These are phyloP conservation scores for Chlorocebus sabaeus DNA, from an alignment of 2,113 vertebrate genomes.

Conservation along the genomic window DNA sequence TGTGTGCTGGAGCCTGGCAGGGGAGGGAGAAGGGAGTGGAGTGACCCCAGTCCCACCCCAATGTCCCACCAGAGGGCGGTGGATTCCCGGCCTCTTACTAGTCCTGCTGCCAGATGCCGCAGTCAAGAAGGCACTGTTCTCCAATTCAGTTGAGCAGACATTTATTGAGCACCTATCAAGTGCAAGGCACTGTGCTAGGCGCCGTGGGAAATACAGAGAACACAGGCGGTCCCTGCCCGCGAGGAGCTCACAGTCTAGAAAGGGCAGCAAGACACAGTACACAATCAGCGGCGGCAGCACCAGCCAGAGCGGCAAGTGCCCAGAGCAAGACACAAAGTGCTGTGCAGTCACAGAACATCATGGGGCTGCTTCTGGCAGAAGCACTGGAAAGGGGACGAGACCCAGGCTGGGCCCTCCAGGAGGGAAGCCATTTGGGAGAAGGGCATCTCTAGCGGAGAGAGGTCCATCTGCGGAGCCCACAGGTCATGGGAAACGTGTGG, in stretches of 20 bases:
- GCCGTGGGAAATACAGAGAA: conserved; percentile 49
- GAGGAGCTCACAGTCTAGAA: conserved; percentile 78
- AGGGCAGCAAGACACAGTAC: conserved; percentile 32
- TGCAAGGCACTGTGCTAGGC: conserved; percentile 69
- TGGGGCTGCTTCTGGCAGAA: background rate
- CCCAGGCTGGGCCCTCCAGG: background rate
- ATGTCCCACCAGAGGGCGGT: background rate
- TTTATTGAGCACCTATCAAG: conserved; percentile 75
- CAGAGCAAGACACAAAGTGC: background rate
- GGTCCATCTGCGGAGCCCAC: background rate
- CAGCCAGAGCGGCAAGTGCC: background rate
- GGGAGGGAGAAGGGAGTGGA: background rate
- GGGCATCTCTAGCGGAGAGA: background rate
- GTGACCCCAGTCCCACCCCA: background rate
- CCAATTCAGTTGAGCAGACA: conserved; percentile 35
- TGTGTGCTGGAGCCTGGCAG: background rate
- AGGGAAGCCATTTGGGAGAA: background rate
- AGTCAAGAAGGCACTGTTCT: background rate
- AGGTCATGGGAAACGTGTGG: background rate
- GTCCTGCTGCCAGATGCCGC: background rate
- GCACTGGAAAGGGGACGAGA: background rate
- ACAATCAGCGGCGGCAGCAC: background rate
- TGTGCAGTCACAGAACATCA: background rate
- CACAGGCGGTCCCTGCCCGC: conserved; percentile 65
- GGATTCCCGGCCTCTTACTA: accelerated